A percentile compares a stretch with the other conserved stretches of the same genome.
These are phyloP conservation scores for Phoronis australis DNA, from an alignment of 2,888 invertebrate genomes.

Conservation along the genomic window DNA sequence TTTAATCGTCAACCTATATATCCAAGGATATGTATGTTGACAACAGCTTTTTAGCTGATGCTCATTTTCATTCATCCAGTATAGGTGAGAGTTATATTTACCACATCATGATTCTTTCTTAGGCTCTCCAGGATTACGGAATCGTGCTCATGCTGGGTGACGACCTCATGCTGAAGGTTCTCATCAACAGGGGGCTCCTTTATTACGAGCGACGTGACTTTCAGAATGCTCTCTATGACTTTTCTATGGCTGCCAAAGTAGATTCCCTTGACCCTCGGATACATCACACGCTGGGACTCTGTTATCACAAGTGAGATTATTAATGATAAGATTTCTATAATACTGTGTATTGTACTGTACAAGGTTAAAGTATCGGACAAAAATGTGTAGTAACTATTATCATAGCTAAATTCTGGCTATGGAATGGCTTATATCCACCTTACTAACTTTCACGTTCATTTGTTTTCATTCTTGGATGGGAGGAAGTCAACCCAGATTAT, in stretches of 20 bases:
- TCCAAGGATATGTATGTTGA: no score
- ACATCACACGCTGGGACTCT: slow-evolving; percentile 48
- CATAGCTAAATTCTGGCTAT: no score
- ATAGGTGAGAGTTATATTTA: no score
- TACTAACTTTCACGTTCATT: no score
- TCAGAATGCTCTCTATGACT: slow-evolving; percentile 49
- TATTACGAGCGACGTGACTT: slow-evolving; percentile 48
- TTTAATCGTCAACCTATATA: no score
- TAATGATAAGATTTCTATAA: neutral
- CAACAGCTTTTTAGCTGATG: no score
- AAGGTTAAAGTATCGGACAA: no score
- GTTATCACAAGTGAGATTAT: slow-evolving; percentile 46
- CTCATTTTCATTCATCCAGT: no score
- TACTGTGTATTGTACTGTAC: neutral
- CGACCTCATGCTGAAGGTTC: slow-evolving; percentile 40
- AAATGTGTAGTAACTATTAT: no score
- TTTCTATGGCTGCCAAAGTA: slow-evolving; percentile 40
- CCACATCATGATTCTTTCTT: slow-evolving; percentile 10
- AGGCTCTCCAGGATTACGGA: slow-evolving; percentile 51
- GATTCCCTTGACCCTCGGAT: slow-evolving; percentile 38
- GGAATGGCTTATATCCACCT: no score
- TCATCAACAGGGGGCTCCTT: slow-evolving; percentile 50
- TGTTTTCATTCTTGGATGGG: no score
- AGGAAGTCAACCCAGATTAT: no score
- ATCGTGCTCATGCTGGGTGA: slow-evolving; percentile 49